Percentiles rank a stretch among this genome's conserved stretches.
Evolutionary conservation across 2,888 invertebrate genomes (phyloP).

Genomic region (Tethea ocularis): DNA sequence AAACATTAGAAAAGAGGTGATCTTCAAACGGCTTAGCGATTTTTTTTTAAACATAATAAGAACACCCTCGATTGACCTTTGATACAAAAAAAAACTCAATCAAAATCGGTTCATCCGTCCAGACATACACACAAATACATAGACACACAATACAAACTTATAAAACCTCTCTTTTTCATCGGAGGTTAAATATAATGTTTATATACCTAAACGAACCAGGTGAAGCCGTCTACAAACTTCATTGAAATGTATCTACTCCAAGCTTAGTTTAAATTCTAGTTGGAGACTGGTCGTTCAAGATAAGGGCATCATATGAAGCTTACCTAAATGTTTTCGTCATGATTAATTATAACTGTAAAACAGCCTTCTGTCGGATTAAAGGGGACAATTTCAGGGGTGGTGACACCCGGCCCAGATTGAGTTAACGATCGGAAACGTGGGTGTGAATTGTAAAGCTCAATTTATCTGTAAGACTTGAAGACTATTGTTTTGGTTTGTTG

Average conservation of each 20-base stretch:
- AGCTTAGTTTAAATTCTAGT: slow-evolving; percentile 12
- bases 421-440: slow-evolving; percentile 3
- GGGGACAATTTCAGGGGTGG: slow-evolving; percentile 6
- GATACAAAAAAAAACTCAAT: too few species aligned
- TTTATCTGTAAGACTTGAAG: neutral
- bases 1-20: too few species aligned
- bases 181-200: neutral
- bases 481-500: neutral
- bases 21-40: too few species aligned
- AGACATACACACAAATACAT: too few species aligned
- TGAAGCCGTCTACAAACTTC: slow-evolving; percentile 23
- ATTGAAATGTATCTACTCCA: slow-evolving; percentile 16
- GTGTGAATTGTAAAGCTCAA: neutral
- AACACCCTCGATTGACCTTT: too few species aligned
- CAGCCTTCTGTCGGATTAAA: slow-evolving; percentile 12
- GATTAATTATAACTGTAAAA: slow-evolving; percentile 29
- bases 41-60: too few species aligned
- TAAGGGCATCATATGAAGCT: slow-evolving; percentile 28
- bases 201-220: slow-evolving; percentile 13
- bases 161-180: too few species aligned
- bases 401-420: neutral
- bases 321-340: slow-evolving; percentile 17
- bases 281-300: slow-evolving; percentile 24
- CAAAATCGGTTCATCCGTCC: too few species aligned
- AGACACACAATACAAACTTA: too few species aligned